A percentile compares a stretch with the other conserved stretches of the same genome.
Evolutionary conservation across 1,140 invertebrate species (phyloP).

Genomic region (Caenorhabditis briggsae): DNA sequence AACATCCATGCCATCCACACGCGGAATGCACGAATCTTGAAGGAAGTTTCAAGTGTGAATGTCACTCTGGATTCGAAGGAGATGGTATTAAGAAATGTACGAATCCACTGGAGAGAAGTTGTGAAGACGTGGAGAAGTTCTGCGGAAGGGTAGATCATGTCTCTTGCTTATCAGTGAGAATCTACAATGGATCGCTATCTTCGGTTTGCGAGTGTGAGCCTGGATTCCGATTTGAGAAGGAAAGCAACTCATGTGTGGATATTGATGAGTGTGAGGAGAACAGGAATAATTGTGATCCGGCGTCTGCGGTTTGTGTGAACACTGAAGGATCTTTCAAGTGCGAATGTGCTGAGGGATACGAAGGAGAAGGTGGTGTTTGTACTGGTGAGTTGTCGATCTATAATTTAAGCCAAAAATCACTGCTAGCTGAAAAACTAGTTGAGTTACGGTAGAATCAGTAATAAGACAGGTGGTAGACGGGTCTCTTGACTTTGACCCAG

Average conservation of each 20-base stretch:
- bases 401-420: no score
- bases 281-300: constrained; percentile 70
- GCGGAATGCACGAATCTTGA: constrained; percentile 69
- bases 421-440: no score
- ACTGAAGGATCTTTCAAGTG: constrained; percentile 68
- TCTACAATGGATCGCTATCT: constrained; percentile 59
- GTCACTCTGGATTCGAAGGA: constrained; percentile 71
- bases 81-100: constrained; percentile 70
- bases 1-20: constrained; percentile 72
- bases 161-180: constrained; percentile 69
- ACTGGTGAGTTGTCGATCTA: constrained; percentile 66
- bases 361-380: constrained; percentile 73
- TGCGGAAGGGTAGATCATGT: constrained; percentile 66
- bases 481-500: no score
- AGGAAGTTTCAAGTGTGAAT: constrained; percentile 71
- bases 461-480: no score
- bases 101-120: constrained; percentile 69
- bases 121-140: constrained; percentile 68
- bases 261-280: constrained; percentile 73
- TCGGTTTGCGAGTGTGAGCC: constrained; percentile 72
- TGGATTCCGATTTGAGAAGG: constrained; percentile 71
- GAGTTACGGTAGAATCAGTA: no score
- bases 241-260: constrained; percentile 70
- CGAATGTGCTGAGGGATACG: constrained; percentile 71
- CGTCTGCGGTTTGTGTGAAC: constrained; percentile 69